These are phyloP conservation scores for Pandion haliaetus DNA, from an alignment of 2,113 vertebrate species.

Conservation along the genomic window DNA sequence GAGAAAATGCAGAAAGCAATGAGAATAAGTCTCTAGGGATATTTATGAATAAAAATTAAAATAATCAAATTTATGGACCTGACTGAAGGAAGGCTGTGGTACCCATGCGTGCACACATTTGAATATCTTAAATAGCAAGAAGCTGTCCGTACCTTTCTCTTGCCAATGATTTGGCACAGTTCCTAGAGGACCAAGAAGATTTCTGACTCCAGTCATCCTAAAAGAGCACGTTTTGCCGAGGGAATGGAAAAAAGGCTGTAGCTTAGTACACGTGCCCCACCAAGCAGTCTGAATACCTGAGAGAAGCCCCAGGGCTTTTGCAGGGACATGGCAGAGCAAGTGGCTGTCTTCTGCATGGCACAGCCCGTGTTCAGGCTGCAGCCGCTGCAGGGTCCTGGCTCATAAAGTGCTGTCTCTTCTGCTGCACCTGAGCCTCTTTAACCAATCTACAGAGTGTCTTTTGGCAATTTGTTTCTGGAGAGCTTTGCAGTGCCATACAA, in stretches of 20 bases:
- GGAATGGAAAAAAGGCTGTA: not conserved
- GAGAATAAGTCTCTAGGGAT: not conserved
- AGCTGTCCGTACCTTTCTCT: not conserved
- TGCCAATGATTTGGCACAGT: not conserved
- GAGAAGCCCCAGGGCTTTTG: not conserved
- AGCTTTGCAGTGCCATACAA: not conserved
- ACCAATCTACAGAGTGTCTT: not conserved
- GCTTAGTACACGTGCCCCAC: not conserved
- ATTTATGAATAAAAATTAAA: not conserved
- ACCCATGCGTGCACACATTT: not conserved
- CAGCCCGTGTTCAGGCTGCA: not conserved
- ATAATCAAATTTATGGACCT: not conserved
- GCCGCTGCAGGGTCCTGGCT: not conserved
- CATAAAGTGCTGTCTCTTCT: not conserved
- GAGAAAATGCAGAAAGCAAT: not conserved
- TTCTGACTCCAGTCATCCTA: not conserved
- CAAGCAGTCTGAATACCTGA: not conserved
- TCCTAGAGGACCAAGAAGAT: not conserved
- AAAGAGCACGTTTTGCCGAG: not conserved
- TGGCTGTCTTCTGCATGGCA: not conserved
- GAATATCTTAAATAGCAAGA: not conserved
- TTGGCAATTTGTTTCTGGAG: not conserved
- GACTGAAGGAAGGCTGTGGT: not conserved
- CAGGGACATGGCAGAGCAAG: not conserved
- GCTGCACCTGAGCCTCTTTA: not conserved